Conservation (phyloP, 2,113 vertebrate species). For the Xenotilapia longispinis region DNA sequence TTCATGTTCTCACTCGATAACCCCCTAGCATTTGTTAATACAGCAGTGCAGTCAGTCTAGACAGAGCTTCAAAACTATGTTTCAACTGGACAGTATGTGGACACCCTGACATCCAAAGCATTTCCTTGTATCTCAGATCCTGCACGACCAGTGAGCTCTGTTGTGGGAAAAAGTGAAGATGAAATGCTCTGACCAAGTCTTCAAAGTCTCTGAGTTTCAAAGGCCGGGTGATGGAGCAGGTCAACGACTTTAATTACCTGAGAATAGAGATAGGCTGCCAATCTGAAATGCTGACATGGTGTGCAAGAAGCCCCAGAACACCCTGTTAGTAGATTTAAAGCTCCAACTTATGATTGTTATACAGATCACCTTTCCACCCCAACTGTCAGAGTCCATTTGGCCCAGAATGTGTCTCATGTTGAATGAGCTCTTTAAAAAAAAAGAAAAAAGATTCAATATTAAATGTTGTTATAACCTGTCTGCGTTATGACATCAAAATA, state of each 20-base stretch:
- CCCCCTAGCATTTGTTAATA: neutral
- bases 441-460: fast-evolving
- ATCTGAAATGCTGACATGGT: constrained; percentile 22
- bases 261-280: neutral
- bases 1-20: neutral
- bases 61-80: neutral
- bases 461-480: neutral
- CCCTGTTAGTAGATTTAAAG: neutral
- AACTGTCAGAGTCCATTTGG: neutral
- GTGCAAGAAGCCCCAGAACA: neutral
- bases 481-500: neutral
- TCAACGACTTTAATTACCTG: constrained; percentile 25
- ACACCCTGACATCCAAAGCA: neutral
- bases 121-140: neutral
- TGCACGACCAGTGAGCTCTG: neutral
- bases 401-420: neutral
- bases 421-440: neutral
- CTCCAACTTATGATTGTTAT: neutral
- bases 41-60: neutral
- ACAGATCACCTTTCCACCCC: neutral
- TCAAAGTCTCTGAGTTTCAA: neutral
- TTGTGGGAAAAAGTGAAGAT: neutral
- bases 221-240: constrained; percentile 1
- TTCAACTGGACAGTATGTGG: neutral
- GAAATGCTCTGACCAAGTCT: neutral